Percentiles rank a stretch among this genome's conserved stretches.
Conservation (phyloP, 2,113 vertebrate species). For the Pavo muticus region DNA sequence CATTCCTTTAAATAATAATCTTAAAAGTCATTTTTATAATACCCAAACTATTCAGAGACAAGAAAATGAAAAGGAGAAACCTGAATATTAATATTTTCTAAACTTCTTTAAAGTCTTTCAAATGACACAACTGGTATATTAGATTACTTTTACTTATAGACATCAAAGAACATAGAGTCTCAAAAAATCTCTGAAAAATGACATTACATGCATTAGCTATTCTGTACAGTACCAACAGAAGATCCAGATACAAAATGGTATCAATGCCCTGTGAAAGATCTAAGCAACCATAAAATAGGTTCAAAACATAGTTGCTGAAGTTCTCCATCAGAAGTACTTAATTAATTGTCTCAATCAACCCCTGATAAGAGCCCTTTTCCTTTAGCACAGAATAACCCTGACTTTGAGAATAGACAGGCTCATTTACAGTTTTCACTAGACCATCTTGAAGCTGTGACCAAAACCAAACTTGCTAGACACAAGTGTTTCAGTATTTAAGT, state of each 20-base stretch:
- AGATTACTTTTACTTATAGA: conserved; percentile 35
- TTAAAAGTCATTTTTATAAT: neutral
- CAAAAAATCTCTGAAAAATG: conserved; percentile 11
- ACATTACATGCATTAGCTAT: neutral
- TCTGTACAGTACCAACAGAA: neutral
- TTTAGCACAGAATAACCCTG: neutral
- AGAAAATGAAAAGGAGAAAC: neutral
- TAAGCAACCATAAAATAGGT: conserved; percentile 21
- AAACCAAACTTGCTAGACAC: conserved; percentile 4
- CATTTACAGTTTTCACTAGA: neutral
- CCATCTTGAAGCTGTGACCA: conserved; percentile 16
- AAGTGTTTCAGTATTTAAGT: conserved; percentile 12
- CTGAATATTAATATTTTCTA: neutral
- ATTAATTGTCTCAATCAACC: neutral
- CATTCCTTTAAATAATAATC: neutral
- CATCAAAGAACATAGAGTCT: conserved; percentile 27
- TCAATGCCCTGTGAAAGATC: neutral
- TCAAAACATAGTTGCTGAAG: neutral
- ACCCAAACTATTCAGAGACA: neutral
- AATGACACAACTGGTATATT: neutral
- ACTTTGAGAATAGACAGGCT: neutral
- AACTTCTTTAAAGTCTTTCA: neutral
- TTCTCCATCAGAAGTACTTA: neutral
- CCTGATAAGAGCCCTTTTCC: neutral
- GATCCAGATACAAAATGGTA: neutral